phyloP scores from a whole-genome alignment of 2,113 vertebrate species.

The Tupaia chinensis region DNA sequence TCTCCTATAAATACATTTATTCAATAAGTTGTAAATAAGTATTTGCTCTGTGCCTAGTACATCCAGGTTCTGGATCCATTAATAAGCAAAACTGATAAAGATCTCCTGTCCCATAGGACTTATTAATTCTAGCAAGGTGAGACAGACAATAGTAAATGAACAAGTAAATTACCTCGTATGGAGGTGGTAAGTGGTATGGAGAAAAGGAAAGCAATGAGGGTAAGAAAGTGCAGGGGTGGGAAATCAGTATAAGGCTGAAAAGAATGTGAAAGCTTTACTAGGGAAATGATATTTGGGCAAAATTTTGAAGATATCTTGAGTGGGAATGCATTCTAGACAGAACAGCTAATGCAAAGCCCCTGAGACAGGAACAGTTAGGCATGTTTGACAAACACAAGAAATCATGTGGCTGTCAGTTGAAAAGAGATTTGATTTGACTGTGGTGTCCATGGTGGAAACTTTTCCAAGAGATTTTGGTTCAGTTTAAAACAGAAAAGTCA shows the following conservation, averaged over 20 bases:
- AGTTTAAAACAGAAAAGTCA: neutral
- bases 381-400: neutral
- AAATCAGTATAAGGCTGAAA: neutral
- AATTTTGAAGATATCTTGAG: neutral
- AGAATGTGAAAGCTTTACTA: neutral
- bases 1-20: neutral
- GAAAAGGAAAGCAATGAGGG: neutral
- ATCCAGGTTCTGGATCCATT: neutral
- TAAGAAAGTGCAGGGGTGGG: neutral
- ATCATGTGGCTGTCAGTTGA: neutral
- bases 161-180: neutral
- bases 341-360: neutral
- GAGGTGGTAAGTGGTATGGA: neutral
- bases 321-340: neutral
- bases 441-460: neutral
- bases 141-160: neutral
- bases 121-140: neutral
- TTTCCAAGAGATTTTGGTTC: conserved; percentile 6
- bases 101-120: neutral
- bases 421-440: neutral
- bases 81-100: conserved; percentile 19
- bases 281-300: neutral
- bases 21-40: conserved; percentile 10
- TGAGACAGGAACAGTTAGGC: neutral
- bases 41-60: neutral